Percentiles rank a stretch among this genome's conserved stretches.
Conservation (phyloP, 2,797 vertebrate genomes). For the Heteromormyrus szaboi region DNA sequence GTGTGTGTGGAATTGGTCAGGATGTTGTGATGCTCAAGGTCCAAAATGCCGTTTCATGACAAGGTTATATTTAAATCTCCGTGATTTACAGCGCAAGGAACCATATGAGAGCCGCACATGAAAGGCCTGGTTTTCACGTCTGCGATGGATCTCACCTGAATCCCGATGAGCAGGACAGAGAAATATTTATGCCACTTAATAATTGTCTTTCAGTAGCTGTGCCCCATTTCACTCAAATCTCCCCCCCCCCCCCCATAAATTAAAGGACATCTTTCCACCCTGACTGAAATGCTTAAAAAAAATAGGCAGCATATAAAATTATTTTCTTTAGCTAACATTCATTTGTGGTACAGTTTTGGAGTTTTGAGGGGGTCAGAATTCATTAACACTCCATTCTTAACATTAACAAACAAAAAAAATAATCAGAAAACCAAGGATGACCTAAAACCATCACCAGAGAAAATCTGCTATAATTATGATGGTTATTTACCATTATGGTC, state of each 20-base stretch:
- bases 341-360: not conserved
- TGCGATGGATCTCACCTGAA: not conserved
- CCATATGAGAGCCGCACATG: not conserved
- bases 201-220: not conserved
- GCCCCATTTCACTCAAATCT: not conserved
- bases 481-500: not conserved
- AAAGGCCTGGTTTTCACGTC: not conserved
- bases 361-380: not conserved
- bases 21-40: conserved; percentile 6
- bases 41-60: not conserved
- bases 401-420: not conserved
- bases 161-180: not conserved
- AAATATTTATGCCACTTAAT: not conserved
- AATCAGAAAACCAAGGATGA: not conserved
- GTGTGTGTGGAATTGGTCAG: not conserved
- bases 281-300: not conserved
- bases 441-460: not conserved
- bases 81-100: conserved; percentile 27
- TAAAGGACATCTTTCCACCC: not conserved
- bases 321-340: not conserved
- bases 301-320: not conserved
- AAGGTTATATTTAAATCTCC: conserved; percentile 29
- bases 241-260: not conserved
- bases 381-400: not conserved
- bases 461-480: not conserved